A percentile compares a stretch with the other conserved stretches of the same genome.
phyloP scores from a whole-genome alignment of 2,797 vertebrate genomes.

The Acanthis flammea region DNA sequence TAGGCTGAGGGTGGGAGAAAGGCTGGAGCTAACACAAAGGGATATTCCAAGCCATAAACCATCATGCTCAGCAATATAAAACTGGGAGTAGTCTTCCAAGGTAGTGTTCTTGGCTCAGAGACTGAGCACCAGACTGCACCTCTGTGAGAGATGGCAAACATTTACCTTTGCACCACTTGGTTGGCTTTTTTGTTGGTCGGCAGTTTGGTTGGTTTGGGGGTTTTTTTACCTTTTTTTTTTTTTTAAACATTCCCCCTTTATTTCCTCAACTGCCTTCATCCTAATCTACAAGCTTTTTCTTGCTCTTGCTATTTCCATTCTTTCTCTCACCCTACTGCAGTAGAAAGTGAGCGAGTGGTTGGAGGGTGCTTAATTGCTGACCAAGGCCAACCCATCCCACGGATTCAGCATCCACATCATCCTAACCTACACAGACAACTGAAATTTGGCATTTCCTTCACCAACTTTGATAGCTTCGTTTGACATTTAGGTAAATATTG shows the following conservation, averaged over 20 bases:
- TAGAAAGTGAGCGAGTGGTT: accelerated
- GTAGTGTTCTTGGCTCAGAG: background rate
- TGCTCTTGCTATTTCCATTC: background rate
- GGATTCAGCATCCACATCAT: background rate
- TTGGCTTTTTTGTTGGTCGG: background rate
- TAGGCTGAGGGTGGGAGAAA: background rate
- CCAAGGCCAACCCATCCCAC: background rate
- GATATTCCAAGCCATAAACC: background rate
- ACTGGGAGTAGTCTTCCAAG: accelerated
- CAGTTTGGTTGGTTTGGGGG: background rate
- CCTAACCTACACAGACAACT: background rate
- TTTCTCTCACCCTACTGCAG: background rate
- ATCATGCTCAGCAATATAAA: background rate
- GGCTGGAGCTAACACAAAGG: background rate
- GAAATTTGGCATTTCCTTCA: background rate
- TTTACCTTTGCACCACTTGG: background rate
- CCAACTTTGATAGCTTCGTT: background rate
- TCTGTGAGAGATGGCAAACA: background rate
- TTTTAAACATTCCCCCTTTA: background rate
- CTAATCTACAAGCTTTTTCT: background rate
- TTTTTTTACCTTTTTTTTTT: background rate
- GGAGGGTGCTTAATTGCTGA: background rate
- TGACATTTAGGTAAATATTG: background rate
- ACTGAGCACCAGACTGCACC: background rate
- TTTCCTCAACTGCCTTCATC: background rate